Conservation (phyloP, 2,888 invertebrate species). For the Pherbina coryleti region DNA sequence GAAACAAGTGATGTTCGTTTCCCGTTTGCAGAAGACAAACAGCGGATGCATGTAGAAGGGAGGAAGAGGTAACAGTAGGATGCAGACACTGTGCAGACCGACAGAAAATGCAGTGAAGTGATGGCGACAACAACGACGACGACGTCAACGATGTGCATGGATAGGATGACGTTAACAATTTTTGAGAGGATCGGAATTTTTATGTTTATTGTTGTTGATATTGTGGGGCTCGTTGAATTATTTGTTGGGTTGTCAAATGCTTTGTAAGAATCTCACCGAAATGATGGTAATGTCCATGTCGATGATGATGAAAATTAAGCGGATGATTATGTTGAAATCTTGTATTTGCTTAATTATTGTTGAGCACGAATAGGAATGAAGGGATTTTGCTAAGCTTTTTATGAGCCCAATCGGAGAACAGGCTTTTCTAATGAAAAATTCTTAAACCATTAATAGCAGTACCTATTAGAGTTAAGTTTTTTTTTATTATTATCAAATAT, state of each 20-base stretch:
- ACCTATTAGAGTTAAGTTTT: too few species aligned
- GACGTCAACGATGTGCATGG: background rate
- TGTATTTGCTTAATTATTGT: too few species aligned
- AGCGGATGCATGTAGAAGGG: background rate
- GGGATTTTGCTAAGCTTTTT: too few species aligned
- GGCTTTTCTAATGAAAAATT: too few species aligned
- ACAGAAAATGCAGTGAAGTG: background rate
- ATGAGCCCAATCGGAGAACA: too few species aligned
- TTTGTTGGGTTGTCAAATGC: conserved; percentile 7
- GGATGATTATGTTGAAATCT: background rate
- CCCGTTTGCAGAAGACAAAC: conserved; percentile 17
- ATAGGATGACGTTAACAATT: background rate
- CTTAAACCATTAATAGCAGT: too few species aligned
- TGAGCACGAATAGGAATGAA: too few species aligned
- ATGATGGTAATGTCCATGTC: background rate
- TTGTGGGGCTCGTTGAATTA: background rate
- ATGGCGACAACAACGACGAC: background rate
- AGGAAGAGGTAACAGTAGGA: background rate
- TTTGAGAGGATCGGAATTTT: conserved; percentile 22
- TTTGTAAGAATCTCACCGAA: background rate
- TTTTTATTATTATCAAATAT: too few species aligned
- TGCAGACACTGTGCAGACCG: conserved; percentile 8
- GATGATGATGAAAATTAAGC: background rate
- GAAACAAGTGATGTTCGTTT: conserved; percentile 36
- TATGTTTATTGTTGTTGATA: conserved; percentile 3